phyloP scores from a whole-genome alignment of 2,113 vertebrate genomes.

The Vanacampus margaritifer region DNA sequence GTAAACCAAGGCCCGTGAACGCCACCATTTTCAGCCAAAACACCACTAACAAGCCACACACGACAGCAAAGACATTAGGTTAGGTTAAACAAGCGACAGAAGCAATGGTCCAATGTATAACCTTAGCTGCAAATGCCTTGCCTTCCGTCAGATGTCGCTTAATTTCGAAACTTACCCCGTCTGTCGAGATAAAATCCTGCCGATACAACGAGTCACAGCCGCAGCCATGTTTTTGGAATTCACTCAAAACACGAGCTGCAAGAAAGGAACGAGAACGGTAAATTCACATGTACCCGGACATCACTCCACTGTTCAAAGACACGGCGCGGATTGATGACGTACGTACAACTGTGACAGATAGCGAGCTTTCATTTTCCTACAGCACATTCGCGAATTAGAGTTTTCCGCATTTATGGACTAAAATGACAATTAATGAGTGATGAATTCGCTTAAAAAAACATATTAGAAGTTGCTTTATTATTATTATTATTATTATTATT shows the following conservation, averaged over 20 bases:
- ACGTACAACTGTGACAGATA: too few species aligned
- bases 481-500: neutral
- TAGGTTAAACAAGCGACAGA: neutral
- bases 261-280: neutral
- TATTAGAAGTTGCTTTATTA: neutral
- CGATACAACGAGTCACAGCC: conserved; percentile 32
- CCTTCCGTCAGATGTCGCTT: neutral
- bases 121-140: conserved; percentile 26
- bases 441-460: neutral
- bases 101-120: conserved; percentile 9
- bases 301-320: neutral
- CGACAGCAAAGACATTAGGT: neutral
- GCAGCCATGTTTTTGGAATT: conserved; percentile 45
- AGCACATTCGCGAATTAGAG: conserved; percentile 39
- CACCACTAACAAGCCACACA: conserved; percentile 56
- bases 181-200: conserved; percentile 42
- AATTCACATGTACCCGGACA: conserved; percentile 10
- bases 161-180: conserved; percentile 48
- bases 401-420: neutral
- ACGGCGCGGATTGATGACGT: conserved; percentile 50
- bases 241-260: neutral
- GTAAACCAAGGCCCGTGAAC: conserved; percentile 75
- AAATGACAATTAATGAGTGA: neutral
- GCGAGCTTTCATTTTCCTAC: neutral
- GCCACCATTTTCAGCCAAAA: conserved; percentile 42